Evolutionary conservation across 2,888 invertebrate genomes (phyloP), one percentile per base, ranked within the genome.

Genomic region (Cephus pulcher): DNA sequence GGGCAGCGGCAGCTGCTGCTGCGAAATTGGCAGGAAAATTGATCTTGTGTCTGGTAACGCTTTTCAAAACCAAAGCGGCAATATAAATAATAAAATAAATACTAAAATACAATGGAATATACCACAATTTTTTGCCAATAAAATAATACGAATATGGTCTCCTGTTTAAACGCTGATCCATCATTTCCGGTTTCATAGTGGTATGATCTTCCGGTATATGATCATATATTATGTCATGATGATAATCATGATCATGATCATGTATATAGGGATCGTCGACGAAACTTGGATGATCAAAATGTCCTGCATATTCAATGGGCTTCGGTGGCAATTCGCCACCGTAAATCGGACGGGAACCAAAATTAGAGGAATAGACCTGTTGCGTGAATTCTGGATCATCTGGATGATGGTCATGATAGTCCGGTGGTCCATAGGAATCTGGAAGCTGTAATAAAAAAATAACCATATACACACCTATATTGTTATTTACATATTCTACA

Each of bases 61-160:
- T 95, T 89, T 96, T 96, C 37, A 96, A 92, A 80, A 96, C 95
- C 35, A 96, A 92, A 32, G 95, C 95, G 3, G 94, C 95, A 0
- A 96, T 95, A 86, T 96, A 96, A 79, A 95, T 92, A 76, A 92
- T 91, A 82, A 93, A 92, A 82, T 93, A 96, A 23, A 96, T 94
- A 88, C 95, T 95, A 88, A 96, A 96, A 89, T 96, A 96, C 73
- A 96, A 90, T 0, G 96, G 96, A 81, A 96, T 92, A 88, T 96
- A 96, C 93, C 95, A 96, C 68, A 96, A 91, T 87, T 96, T 96
- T 84, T 95, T 94, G 3, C 96, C 96, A 80, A 96, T 93, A 87
- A 95, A 95, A 87, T 96, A 96, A 89, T 96, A 96, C 88, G 95
- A 95, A 92, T 95, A 95, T 0, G 92, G 90, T 75, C 89, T 84